phyloP scores from a whole-genome alignment of 1,140 invertebrate genomes.

The Tetragonula clypearis region DNA sequence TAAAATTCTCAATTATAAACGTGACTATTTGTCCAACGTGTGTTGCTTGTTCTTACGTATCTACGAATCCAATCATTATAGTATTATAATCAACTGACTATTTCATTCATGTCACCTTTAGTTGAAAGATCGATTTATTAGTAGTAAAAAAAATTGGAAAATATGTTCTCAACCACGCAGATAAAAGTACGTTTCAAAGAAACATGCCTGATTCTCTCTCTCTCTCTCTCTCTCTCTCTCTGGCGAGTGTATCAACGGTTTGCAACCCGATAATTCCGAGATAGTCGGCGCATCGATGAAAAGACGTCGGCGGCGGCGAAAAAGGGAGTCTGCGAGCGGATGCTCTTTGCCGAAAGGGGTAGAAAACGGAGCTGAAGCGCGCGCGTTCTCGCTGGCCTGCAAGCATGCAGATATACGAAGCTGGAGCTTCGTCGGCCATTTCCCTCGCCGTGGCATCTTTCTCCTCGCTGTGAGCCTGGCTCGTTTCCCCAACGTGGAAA shows the following conservation, averaged over 20 bases:
- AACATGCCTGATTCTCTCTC: too few relatives aligned
- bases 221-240: too few relatives aligned
- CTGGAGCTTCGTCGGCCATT: slow-evolving; percentile 12
- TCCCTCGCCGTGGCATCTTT: slow-evolving; percentile 7
- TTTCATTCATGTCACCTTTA: too few relatives aligned
- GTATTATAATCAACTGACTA: too few relatives aligned
- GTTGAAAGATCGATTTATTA: too few relatives aligned
- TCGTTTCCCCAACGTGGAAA: slow-evolving; percentile 32
- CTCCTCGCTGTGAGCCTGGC: slow-evolving; percentile 12
- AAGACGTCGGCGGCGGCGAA: slow-evolving; percentile 32
- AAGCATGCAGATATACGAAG: slow-evolving; percentile 39
- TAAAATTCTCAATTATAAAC: too few relatives aligned
- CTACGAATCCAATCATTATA: too few relatives aligned
- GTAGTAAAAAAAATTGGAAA: too few relatives aligned
- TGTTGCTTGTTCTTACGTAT: too few relatives aligned
- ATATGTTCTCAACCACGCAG: too few relatives aligned
- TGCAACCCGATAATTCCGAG: slow-evolving; percentile 21
- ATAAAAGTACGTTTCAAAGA: neutral
- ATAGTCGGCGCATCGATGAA: slow-evolving; percentile 37
- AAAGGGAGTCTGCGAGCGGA: slow-evolving; percentile 45
- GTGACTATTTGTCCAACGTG: too few relatives aligned
- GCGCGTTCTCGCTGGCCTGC: slow-evolving; percentile 31
- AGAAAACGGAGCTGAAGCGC: slow-evolving; percentile 18
- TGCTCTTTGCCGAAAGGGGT: slow-evolving; percentile 34
- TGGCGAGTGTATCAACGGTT: neutral